Percentiles rank a stretch among this genome's conserved stretches.
These are phyloP conservation scores for Mesembrinibis cayennensis DNA, from an alignment of 2,113 vertebrate species.

Conservation along the genomic window DNA sequence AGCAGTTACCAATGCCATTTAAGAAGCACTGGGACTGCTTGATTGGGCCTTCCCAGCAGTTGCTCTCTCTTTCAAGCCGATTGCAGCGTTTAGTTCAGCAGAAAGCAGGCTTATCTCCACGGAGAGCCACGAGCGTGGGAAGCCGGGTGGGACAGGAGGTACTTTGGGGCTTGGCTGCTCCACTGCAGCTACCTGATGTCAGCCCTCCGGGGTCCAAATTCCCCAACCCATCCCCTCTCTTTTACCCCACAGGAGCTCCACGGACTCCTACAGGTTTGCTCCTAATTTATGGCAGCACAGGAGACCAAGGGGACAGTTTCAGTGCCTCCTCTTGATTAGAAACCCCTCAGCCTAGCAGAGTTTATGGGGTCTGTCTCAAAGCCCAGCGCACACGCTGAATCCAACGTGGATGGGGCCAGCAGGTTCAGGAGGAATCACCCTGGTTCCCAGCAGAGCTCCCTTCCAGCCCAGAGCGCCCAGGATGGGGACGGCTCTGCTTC, in stretches of 20 bases:
- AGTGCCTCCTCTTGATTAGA: background rate
- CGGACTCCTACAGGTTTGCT: background rate
- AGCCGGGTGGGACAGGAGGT: background rate
- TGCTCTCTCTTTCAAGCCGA: background rate
- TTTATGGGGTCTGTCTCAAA: background rate
- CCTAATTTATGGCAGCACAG: background rate
- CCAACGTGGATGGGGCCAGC: rapidly evolving
- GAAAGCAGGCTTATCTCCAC: background rate
- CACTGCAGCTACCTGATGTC: background rate
- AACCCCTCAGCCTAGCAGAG: background rate
- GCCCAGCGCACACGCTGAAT: rapidly evolving
- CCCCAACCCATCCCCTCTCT: background rate
- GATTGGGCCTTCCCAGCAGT: background rate
- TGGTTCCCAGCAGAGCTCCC: background rate
- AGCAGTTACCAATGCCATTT: background rate
- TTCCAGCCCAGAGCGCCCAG: background rate
- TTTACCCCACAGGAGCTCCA: background rate
- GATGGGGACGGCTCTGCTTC: background rate
- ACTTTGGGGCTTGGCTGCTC: background rate
- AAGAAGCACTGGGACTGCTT: background rate
- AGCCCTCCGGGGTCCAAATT: background rate
- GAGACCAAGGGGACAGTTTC: background rate
- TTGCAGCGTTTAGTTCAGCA: background rate
- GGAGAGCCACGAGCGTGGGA: background rate
- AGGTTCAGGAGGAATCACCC: background rate